phyloP scores from a whole-genome alignment of 2,113 vertebrate genomes.

The Epinephelus moara region DNA sequence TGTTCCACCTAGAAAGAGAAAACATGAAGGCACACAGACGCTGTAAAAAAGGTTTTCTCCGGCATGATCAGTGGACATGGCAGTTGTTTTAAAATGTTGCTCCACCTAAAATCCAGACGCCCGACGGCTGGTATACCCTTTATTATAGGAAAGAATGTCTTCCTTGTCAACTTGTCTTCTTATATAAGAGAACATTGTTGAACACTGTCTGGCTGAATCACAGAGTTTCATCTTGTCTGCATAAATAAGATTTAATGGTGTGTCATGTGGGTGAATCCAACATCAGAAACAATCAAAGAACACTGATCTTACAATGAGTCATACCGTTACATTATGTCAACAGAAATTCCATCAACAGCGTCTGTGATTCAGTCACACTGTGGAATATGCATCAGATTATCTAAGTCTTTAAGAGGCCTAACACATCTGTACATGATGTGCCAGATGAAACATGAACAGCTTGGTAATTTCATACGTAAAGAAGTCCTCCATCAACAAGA shows the following conservation, averaged over 20 bases:
- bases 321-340: not conserved
- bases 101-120: not conserved
- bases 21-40: slow-evolving; percentile 16
- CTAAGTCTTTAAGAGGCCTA: not conserved
- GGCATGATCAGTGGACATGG: not conserved
- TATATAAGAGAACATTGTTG: not conserved
- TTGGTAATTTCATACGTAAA: not conserved
- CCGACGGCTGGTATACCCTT: not conserved
- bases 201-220: not conserved
- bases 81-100: not conserved
- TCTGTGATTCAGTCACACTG: not conserved
- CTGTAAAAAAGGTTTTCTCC: not conserved
- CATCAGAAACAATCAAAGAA: slow-evolving; percentile 1
- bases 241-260: slow-evolving; percentile 11
- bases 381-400: not conserved
- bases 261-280: not conserved
- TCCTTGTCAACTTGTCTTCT: not conserved
- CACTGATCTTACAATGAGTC: slow-evolving; percentile 17
- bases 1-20: slow-evolving; percentile 88
- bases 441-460: slow-evolving; percentile 2
- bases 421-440: not conserved
- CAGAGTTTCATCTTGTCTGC: not conserved
- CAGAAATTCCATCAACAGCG: not conserved
- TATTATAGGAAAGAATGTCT: not conserved
- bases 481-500: not conserved